Base-by-base conservation (phyloP, 2,888 invertebrate species). In the Melipona beecheii region DNA sequence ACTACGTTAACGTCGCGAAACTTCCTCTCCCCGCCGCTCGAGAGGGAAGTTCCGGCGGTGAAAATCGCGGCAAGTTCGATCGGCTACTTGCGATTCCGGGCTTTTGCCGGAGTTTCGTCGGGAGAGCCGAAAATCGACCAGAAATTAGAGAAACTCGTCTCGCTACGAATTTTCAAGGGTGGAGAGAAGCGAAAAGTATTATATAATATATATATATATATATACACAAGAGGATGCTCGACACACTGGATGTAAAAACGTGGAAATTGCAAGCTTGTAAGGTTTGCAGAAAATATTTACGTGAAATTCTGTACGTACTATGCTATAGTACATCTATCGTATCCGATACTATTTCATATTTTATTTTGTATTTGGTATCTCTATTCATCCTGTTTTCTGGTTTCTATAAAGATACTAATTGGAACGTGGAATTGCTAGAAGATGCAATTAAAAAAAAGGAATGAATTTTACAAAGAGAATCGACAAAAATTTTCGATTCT, bases 61-160 rank as follows among this genome's bases (percentile, higher is more conserved):
- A 60, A 78, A 73, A 73, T 73, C 50, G 58, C 27, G 56, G 27
- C 27, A 27, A 27, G 27, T 27, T 27, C 27, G 27, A 27, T 27
- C 27, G 27, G 58, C 36, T 68, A 58, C 27, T 49, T 24, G 11
- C 27, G 49, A 75, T 56, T 75, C 21, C 19, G 58, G 27, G 27
- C 52, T 69, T 75, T 66, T 27, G 36, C 13, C 54, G 19, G 31
- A 75, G 43, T 75, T 75, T 21, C 24, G 2, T 21, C 27, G 27
- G 56, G 21, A 19, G 24, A 71, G 9, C 11, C 43, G 13, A n/a
- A 66, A 54, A 13, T 43, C 27, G 19, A 5, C 27, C 15, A 27
- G 68, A 75, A 66, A 56, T 66, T 75, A 75, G 27, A 27, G 27
- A 17, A 49, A 27, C 50, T 75, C 49, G 49, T 68, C 68, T 56